Conservation (phyloP, 2,113 vertebrate species). For the Ginglymostoma cirratum region DNA sequence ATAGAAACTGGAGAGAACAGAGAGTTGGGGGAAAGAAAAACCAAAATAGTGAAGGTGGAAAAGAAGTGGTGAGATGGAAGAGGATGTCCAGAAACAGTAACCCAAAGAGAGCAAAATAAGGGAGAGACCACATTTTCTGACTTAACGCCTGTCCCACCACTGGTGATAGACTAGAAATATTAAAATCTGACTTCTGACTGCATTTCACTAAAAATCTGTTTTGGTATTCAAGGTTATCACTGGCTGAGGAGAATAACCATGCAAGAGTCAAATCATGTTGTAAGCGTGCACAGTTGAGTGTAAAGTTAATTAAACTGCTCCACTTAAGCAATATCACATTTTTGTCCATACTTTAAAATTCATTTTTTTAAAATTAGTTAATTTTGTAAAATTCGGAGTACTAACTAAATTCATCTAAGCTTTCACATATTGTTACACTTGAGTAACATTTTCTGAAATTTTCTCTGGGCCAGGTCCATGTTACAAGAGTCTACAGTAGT, state of each 20-base stretch:
- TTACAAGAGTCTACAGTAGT: neutral
- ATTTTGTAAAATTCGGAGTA: neutral
- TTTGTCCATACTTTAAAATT: neutral
- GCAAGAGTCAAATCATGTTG: neutral
- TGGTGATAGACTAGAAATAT: neutral
- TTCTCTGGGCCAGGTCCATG: neutral
- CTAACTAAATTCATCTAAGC: neutral
- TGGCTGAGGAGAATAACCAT: slow-evolving; percentile 15
- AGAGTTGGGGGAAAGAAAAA: neutral
- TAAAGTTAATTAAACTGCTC: slow-evolving; percentile 18
- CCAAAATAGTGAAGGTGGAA: neutral
- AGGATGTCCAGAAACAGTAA: neutral
- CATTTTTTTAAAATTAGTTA: neutral
- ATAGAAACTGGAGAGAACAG: neutral
- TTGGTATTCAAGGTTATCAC: neutral
- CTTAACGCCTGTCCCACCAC: neutral
- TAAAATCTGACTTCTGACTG: slow-evolving; percentile 17
- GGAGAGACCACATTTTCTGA: neutral
- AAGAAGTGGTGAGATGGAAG: neutral
- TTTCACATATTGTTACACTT: neutral
- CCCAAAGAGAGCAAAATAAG: neutral
- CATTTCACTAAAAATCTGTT: neutral
- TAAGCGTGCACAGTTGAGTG: slow-evolving; percentile 13
- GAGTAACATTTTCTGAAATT: neutral
- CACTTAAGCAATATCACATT: neutral